Conservation (phyloP, 2,113 vertebrate genomes). For the Cyanoliseus patagonus region DNA sequence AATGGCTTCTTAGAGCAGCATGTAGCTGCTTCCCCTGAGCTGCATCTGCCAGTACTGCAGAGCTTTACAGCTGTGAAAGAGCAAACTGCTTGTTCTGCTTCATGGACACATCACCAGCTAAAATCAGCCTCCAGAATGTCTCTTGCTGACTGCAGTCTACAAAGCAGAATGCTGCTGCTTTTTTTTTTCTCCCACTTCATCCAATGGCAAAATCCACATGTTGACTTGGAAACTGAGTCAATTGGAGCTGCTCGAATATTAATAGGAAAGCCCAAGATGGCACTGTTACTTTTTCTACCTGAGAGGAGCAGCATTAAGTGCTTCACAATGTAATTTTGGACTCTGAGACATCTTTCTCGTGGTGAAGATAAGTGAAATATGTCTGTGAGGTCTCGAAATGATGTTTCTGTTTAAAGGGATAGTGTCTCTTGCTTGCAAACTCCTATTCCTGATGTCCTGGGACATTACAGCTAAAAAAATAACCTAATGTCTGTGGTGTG, state of each 20-base stretch:
- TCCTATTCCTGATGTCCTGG: background rate
- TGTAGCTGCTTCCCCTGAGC: background rate
- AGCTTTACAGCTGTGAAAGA: conserved; percentile 22
- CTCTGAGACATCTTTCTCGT: background rate
- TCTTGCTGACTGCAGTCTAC: background rate
- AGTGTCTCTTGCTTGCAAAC: background rate
- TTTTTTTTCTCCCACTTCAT: background rate
- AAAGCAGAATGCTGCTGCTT: background rate
- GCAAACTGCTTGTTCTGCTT: conserved; percentile 23
- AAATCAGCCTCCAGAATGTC: background rate
- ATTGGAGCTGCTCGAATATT: background rate
- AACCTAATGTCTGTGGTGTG: background rate
- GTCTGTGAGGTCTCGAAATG: background rate
- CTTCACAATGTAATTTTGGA: conserved; percentile 2
- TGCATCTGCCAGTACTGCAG: conserved; percentile 25
- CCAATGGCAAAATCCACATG: background rate
- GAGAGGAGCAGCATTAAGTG: background rate
- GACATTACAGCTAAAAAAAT: background rate
- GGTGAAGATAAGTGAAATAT: background rate
- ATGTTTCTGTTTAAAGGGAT: background rate
- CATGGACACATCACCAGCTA: background rate
- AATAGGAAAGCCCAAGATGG: background rate
- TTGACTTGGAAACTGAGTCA: conserved; percentile 33
- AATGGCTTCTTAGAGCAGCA: background rate
- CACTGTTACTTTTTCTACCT: background rate